Base-by-base conservation (phyloP, 2,113 vertebrate species). In the Hypanus sabinus region DNA sequence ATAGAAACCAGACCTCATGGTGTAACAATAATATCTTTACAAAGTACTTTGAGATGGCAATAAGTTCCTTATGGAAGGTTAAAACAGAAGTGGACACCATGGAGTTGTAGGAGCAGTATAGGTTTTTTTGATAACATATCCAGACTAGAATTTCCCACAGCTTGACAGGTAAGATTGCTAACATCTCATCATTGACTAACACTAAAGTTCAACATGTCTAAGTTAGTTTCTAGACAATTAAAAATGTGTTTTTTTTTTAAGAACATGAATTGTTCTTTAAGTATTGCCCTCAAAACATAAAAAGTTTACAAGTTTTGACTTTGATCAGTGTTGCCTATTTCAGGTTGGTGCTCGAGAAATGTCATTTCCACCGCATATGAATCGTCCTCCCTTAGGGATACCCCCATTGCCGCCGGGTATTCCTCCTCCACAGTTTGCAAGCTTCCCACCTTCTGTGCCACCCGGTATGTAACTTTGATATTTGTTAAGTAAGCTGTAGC, bases 281-380 rank as follows among this genome's bases (percentile, higher is more conserved):
- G 1, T 73, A 81, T 5, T 55, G 55, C 22, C 38, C 18, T 22
- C 22, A 83, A 5, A 83, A 27, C 30, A 88, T n/a, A 88, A 4
- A 73, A 73, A 38, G 65, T 20, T 46, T 24, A 33, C 71, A 92
- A 93, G 27, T 93, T 70, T 93, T 68, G 11, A 73, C 20, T 73
- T 38, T 38, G 27, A 70, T 18, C 68, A 38, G 20, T 38, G 70
- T 95, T 93, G 90, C 94, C 94, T 96, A 93, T 77, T 94, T 94
- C 94, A 99, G 98, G 97, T 97, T 95, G 95, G 95, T 96, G 95
- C 96, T 94, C 95, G 95, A 96, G 36, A 94, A 95, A 99, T 99
- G 99, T 99, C 98, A 94, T 99, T 98, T 90, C 99, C 98, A 94
- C 98, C 99, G 95, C 98, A 99, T 96, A 97, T 99, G 95, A 99